A percentile compares a stretch with the other conserved stretches of the same genome.
Evolutionary conservation across 2,888 invertebrate genomes (phyloP).

Genomic region (Drosophila neotestacea): DNA sequence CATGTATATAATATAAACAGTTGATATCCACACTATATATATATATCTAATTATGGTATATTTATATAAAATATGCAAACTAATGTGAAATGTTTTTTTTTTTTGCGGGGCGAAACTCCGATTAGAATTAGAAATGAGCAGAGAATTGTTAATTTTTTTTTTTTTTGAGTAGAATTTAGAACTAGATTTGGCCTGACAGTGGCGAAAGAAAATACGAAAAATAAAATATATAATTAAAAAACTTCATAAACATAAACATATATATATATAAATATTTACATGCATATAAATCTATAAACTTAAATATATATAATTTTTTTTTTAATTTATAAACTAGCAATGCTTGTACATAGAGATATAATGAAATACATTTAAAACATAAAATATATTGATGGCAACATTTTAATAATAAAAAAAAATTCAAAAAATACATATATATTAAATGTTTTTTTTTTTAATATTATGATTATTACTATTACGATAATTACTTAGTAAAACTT

Average conservation of each 20-base stretch:
- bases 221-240: constrained; percentile 7
- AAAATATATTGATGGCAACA: constrained; percentile 51
- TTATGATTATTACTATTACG: constrained; percentile 20
- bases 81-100: constrained; percentile 31
- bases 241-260: no score
- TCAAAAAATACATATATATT: constrained; percentile 33
- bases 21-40: constrained; percentile 35
- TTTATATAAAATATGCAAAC: constrained; percentile 1
- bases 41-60: not conserved
- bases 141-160: constrained; percentile 22
- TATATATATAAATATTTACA: constrained; percentile 15
- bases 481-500: constrained; percentile 49
- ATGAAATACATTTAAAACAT: constrained; percentile 26
- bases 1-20: constrained; percentile 65
- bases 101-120: constrained; percentile 10
- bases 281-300: constrained; percentile 21
- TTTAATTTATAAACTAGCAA: constrained; percentile 69
- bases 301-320: constrained; percentile 42
- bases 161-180: constrained; percentile 15
- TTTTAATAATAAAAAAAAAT: constrained; percentile 53
- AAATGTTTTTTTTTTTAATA: constrained; percentile 53
- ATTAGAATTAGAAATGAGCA: constrained; percentile 15
- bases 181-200: not conserved
- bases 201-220: not conserved
- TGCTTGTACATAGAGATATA: constrained; percentile 70